Percentiles rank a stretch among this genome's conserved stretches.
These are phyloP conservation scores for Hypothenemus hampei DNA, from an alignment of 1,140 invertebrate genomes.

Conservation along the genomic window DNA sequence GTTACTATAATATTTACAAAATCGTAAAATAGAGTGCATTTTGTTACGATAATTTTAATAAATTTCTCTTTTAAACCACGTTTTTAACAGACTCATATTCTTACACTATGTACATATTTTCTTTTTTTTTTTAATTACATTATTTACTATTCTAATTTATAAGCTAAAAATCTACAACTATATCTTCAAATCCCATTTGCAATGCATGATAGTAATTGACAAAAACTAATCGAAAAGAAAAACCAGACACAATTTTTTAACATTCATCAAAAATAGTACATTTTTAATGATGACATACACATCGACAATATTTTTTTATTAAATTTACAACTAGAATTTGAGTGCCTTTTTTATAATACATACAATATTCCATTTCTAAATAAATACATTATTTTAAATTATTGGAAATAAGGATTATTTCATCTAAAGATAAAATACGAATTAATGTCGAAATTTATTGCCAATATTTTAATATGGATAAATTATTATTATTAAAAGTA, in stretches of 20 bases:
- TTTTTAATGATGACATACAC: neutral
- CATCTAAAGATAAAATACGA: neutral
- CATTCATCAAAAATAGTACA: neutral
- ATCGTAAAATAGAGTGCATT: no score
- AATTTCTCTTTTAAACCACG: no score
- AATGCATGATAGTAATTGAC: slow-evolving; percentile 16
- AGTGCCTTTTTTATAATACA: neutral
- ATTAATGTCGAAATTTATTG: slow-evolving; percentile 5
- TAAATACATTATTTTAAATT: neutral
- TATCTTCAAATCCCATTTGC: slow-evolving; percentile 24
- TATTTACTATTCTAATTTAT: neutral
- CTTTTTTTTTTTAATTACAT: neutral
- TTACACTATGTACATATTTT: no score
- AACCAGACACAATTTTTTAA: slow-evolving; percentile 1
- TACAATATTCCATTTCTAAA: neutral
- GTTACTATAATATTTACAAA: no score
- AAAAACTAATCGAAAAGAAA: slow-evolving; percentile 6
- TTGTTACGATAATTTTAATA: no score
- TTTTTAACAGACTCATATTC: no score
- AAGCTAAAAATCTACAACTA: slow-evolving; percentile 9
- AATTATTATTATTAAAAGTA: no score
- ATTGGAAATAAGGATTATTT: neutral
- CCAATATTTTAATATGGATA: no score
- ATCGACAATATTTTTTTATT: neutral
- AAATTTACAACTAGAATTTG: neutral